Conservation (phyloP, 2,113 vertebrate genomes). For the Larimichthys polyactis region DNA sequence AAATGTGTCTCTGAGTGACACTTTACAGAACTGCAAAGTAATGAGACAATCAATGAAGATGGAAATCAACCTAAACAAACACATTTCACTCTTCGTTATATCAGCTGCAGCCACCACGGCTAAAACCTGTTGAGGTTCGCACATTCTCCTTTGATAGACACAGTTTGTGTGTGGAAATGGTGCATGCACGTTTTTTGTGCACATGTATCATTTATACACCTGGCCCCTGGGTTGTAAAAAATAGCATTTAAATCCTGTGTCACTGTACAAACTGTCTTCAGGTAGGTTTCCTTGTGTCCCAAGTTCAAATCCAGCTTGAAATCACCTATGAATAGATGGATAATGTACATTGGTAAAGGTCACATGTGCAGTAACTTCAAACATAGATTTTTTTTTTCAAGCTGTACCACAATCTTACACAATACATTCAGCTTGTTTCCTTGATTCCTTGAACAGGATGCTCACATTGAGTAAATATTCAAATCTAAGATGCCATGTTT, state of each 20-base stretch:
- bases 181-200: not conserved
- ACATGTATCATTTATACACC: not conserved
- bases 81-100: not conserved
- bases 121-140: not conserved
- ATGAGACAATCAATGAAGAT: not conserved
- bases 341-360: not conserved
- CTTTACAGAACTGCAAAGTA: not conserved
- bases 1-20: not conserved
- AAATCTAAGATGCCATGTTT: constrained; percentile 1
- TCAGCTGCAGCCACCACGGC: not conserved
- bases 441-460: not conserved
- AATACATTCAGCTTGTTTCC: not conserved
- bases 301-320: constrained; percentile 8
- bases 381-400: constrained; percentile 10
- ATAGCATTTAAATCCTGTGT: not conserved
- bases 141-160: not conserved
- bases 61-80: not conserved
- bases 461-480: constrained; percentile 11
- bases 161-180: not conserved
- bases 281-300: not conserved
- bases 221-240: not conserved
- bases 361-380: constrained; percentile 3
- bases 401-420: constrained; percentile 9
- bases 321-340: not conserved
- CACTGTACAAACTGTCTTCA: not conserved